A percentile compares a stretch with the other conserved stretches of the same genome.
Conservation (phyloP, 1,140 invertebrate genomes). For the Caenorhabditis brenneri region DNA sequence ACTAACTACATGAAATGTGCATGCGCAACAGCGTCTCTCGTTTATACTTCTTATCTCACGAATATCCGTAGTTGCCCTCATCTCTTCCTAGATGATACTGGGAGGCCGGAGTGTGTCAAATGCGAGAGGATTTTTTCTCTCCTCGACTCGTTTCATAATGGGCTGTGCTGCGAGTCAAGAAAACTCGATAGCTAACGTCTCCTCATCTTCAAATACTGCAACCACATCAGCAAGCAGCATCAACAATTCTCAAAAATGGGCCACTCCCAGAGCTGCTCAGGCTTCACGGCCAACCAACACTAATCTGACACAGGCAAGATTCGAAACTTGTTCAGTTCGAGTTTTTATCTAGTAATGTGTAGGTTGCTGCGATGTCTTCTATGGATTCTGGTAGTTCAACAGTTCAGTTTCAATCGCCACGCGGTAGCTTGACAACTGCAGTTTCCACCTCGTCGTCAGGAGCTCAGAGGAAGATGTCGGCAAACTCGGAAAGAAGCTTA, state of each 20-base stretch:
- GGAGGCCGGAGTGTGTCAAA: neutral
- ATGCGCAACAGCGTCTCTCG: slow-evolving; percentile 38
- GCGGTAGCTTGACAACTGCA: neutral
- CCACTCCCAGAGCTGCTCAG: neutral
- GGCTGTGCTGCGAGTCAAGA: slow-evolving; percentile 9
- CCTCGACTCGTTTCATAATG: neutral
- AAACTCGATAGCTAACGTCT: neutral
- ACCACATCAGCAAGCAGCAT: neutral
- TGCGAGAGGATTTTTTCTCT: neutral
- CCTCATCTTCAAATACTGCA: slow-evolving; percentile 11
- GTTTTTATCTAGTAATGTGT: slow-evolving; percentile 4
- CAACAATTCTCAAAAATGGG: slow-evolving; percentile 5
- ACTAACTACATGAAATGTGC: slow-evolving; percentile 22
- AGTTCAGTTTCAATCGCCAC: neutral
- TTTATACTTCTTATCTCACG: neutral
- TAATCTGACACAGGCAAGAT: slow-evolving; percentile 10
- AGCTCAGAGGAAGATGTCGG: slow-evolving; percentile 19
- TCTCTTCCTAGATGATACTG: slow-evolving; percentile 43
- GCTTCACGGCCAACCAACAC: neutral
- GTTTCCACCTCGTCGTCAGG: neutral
- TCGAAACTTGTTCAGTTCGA: neutral
- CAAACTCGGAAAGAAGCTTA: slow-evolving; percentile 18
- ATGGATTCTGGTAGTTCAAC: slow-evolving; percentile 7
- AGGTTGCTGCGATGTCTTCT: neutral
- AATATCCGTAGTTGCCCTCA: slow-evolving; percentile 34